Evolutionary conservation across 2,888 invertebrate genomes (phyloP).

Genomic region (Xanthia icteritia): DNA sequence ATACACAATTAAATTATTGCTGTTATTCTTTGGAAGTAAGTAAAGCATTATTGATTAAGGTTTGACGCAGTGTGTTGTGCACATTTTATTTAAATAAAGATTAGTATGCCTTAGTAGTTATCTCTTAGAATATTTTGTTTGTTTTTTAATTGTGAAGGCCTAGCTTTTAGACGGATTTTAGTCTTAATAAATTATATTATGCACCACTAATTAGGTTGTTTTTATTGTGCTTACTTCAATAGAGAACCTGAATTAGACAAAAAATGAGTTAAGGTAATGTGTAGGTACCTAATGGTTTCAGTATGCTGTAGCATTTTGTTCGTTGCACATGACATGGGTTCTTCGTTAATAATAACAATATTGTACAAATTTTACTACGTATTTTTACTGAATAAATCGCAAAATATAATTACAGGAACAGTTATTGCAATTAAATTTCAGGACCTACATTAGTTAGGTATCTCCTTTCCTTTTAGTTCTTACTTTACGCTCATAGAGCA

Average conservation of each 20-base stretch:
- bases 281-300: neutral
- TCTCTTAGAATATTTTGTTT: neutral
- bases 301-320: neutral
- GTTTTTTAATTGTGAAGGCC: neutral
- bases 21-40: neutral
- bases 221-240: neutral
- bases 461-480: neutral
- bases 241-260: no score
- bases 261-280: neutral
- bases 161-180: conserved; percentile 4
- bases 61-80: conserved; percentile 10
- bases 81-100: conserved; percentile 2
- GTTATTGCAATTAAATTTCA: neutral
- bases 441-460: neutral
- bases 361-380: neutral
- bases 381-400: conserved; percentile 1
- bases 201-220: neutral
- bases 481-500: neutral
- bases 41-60: neutral
- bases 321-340: neutral
- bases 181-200: conserved; percentile 39
- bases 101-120: neutral
- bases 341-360: neutral
- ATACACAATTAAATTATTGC: neutral
- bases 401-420: neutral